phyloP scores from a whole-genome alignment of 2,113 vertebrate species.

The Channa maculata region DNA sequence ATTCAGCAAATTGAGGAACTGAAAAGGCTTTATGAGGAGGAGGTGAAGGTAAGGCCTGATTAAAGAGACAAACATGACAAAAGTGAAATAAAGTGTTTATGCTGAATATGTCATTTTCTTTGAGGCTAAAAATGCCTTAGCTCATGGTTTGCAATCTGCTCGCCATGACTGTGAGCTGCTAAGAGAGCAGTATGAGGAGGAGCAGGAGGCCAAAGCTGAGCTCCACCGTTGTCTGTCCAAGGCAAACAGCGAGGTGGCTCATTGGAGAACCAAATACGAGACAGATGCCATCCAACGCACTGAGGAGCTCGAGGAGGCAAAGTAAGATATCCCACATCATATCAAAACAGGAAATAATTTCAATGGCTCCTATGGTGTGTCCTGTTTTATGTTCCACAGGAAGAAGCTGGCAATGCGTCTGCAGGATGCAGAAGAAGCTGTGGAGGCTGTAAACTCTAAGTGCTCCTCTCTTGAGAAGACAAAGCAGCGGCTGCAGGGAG shows the following conservation, averaged over 20 bases:
- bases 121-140: constrained; percentile 50
- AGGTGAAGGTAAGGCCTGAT: constrained; percentile 41
- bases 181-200: constrained; percentile 66
- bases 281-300: constrained; percentile 89
- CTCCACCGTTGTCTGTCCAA: constrained; percentile 70
- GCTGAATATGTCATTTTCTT: background rate
- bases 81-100: background rate
- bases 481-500: constrained; percentile 73
- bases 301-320: constrained; percentile 90
- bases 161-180: constrained; percentile 68
- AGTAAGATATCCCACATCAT: constrained; percentile 44
- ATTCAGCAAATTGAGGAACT: constrained; percentile 66
- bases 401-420: constrained; percentile 73
- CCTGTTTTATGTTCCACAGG: constrained; percentile 56
- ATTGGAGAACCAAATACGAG: constrained; percentile 92
- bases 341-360: too few relatives aligned
- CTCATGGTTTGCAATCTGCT: constrained; percentile 57
- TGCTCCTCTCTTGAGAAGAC: constrained; percentile 77
- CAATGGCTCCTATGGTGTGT: too few relatives aligned
- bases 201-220: constrained; percentile 65
- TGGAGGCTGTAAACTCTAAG: constrained; percentile 69
- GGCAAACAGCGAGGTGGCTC: constrained; percentile 78
- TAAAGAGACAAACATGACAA: rapidly evolving
- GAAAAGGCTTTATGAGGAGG: constrained; percentile 74
- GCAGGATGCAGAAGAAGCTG: constrained; percentile 74